Conservation (phyloP, 1,140 invertebrate genomes). For the Ostrea denselamellosa region DNA sequence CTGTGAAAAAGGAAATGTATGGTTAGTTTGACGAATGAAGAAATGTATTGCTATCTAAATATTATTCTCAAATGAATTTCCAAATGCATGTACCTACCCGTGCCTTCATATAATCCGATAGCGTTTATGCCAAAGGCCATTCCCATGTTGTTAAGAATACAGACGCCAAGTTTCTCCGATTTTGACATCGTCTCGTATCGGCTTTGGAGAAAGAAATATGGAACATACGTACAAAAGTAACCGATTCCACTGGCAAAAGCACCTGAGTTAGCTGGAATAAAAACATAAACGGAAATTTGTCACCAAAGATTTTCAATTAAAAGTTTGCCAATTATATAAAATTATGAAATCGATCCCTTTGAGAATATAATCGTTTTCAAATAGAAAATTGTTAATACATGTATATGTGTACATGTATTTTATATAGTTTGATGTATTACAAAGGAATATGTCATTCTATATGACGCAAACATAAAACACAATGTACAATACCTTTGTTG, state of each 20-base stretch:
- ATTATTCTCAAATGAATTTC: background rate
- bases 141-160: conserved; percentile 66
- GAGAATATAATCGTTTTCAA: too few species aligned
- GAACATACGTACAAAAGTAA: conserved; percentile 73
- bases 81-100: conserved; percentile 72
- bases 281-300: background rate
- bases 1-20: conserved; percentile 40
- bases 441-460: too few species aligned
- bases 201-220: conserved; percentile 80
- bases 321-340: too few species aligned
- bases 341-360: too few species aligned
- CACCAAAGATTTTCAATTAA: too few species aligned
- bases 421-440: too few species aligned
- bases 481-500: conserved; percentile 80
- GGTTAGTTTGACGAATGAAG: too few species aligned
- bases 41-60: too few species aligned
- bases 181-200: conserved; percentile 78
- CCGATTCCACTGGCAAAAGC: conserved; percentile 73
- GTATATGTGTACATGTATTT: too few species aligned
- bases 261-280: conserved; percentile 71
- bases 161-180: conserved; percentile 60
- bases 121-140: conserved; percentile 66
- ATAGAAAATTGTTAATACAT: too few species aligned
- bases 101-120: conserved; percentile 70
- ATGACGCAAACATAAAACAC: too few species aligned